Conservation (phyloP, 2,113 vertebrate genomes). For the Colistium nudipinnis region DNA sequence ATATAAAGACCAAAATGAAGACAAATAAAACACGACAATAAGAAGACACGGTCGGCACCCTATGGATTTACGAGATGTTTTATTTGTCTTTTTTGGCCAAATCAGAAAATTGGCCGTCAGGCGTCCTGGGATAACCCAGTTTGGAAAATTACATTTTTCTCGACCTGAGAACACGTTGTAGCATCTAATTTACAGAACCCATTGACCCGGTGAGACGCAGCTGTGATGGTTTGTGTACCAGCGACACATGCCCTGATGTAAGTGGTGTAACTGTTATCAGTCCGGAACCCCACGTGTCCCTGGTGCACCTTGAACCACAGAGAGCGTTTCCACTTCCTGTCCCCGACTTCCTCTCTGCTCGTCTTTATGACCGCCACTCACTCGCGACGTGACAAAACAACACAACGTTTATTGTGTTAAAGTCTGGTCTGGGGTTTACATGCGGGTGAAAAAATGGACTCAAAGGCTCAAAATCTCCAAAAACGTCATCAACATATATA, state of each 20-base stretch:
- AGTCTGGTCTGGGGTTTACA: too few relatives aligned
- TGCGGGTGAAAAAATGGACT: too few relatives aligned
- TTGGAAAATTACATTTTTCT: too few relatives aligned
- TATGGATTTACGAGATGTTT: slow-evolving; percentile 6
- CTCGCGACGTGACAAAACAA: neutral
- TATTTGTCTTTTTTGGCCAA: neutral
- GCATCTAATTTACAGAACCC: neutral
- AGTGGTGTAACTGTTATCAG: slow-evolving; percentile 6
- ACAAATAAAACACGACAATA: slow-evolving; percentile 32
- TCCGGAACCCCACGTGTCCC: slow-evolving; percentile 4
- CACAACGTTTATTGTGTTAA: neutral
- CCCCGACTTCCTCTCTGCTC: slow-evolving; percentile 43
- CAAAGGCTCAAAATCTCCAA: too few relatives aligned
- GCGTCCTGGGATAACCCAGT: too few relatives aligned
- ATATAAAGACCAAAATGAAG: slow-evolving; percentile 30
- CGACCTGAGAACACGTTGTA: too few relatives aligned
- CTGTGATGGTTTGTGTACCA: neutral
- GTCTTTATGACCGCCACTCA: slow-evolving; percentile 55
- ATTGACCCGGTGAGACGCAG: neutral
- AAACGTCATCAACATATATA: too few relatives aligned
- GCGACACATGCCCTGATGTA: neutral
- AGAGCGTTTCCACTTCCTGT: slow-evolving; percentile 54
- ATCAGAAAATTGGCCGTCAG: neutral
- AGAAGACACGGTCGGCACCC: slow-evolving; percentile 18
- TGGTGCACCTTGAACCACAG: slow-evolving; percentile 36